A percentile compares a stretch with the other conserved stretches of the same genome.
Conservation (phyloP, 2,113 vertebrate genomes). For the Spea multiplicata region DNA sequence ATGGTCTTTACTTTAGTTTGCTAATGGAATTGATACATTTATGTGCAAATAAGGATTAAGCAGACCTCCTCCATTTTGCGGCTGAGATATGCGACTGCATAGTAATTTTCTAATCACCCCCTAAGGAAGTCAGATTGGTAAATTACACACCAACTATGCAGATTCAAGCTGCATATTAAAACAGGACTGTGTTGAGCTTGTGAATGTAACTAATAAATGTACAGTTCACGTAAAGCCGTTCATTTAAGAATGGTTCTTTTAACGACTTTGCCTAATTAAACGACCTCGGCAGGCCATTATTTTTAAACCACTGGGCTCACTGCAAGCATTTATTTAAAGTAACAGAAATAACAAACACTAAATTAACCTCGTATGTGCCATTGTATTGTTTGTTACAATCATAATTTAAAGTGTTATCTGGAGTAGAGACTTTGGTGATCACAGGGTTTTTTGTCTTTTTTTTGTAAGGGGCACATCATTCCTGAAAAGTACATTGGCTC, state of each 20-base stretch:
- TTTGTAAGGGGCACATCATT: no score
- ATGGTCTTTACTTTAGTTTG: slow-evolving; percentile 15
- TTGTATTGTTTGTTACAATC: slow-evolving; percentile 4
- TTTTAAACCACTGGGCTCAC: slow-evolving; percentile 19
- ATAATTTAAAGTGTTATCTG: neutral
- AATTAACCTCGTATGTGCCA: neutral
- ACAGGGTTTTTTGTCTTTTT: no score
- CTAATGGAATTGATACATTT: slow-evolving; percentile 25
- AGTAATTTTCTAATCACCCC: slow-evolving; percentile 47
- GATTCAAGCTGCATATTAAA: slow-evolving; percentile 37
- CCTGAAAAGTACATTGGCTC: no score
- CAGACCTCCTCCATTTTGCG: slow-evolving; percentile 24
- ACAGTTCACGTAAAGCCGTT: slow-evolving; percentile 31
- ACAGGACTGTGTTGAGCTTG: slow-evolving; percentile 23
- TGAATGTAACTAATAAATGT: slow-evolving; percentile 39
- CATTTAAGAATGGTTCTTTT: slow-evolving; percentile 35
- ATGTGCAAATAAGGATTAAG: slow-evolving; percentile 43
- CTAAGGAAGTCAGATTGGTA: slow-evolving; percentile 43
- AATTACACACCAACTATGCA: slow-evolving; percentile 40
- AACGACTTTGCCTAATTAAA: slow-evolving; percentile 44
- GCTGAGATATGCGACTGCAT: slow-evolving; percentile 35
- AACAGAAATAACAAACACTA: slow-evolving; percentile 29
- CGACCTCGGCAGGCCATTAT: slow-evolving; percentile 29
- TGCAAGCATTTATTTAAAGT: slow-evolving; percentile 31
- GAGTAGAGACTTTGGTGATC: no score